Evolutionary conservation across 1,140 invertebrate species (phyloP).

Genomic region (Sycophila sp.): DNA sequence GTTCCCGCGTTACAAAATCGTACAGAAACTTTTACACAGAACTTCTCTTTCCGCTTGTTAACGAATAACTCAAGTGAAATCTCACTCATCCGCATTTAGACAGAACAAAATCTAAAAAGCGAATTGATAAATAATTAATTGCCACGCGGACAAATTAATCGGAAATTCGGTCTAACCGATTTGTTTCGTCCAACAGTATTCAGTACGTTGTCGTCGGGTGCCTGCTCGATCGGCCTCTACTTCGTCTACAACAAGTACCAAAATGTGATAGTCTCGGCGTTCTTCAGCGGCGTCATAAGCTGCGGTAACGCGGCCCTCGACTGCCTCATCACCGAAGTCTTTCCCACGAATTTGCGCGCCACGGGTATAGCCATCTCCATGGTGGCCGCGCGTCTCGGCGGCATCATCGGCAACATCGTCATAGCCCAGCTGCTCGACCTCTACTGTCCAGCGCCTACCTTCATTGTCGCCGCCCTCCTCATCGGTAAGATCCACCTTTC

Average conservation of each 20-base stretch:
- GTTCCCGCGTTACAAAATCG: no score
- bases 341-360: conserved; percentile 86
- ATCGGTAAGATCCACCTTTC: conserved; percentile 65
- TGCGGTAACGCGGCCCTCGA: conserved; percentile 89
- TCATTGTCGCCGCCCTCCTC: conserved; percentile 83
- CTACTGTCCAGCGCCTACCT: conserved; percentile 86
- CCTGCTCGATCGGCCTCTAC: conserved; percentile 85
- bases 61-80: no score
- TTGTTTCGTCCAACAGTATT: conserved; percentile 78
- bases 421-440: conserved; percentile 83
- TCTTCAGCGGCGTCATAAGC: conserved; percentile 88
- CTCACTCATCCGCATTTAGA: no score
- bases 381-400: conserved; percentile 84
- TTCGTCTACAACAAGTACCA: conserved; percentile 84
- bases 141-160: no score
- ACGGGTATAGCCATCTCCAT: conserved; percentile 88
- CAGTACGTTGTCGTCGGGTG: conserved; percentile 85
- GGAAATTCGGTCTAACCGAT: no score
- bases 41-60: no score
- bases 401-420: conserved; percentile 88
- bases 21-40: no score
- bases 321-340: conserved; percentile 88
- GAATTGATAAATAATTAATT: no score
- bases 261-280: conserved; percentile 83
- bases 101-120: no score